These are phyloP conservation scores for Neosalanx taihuensis DNA, from an alignment of 2,797 vertebrate genomes.

Conservation along the genomic window DNA sequence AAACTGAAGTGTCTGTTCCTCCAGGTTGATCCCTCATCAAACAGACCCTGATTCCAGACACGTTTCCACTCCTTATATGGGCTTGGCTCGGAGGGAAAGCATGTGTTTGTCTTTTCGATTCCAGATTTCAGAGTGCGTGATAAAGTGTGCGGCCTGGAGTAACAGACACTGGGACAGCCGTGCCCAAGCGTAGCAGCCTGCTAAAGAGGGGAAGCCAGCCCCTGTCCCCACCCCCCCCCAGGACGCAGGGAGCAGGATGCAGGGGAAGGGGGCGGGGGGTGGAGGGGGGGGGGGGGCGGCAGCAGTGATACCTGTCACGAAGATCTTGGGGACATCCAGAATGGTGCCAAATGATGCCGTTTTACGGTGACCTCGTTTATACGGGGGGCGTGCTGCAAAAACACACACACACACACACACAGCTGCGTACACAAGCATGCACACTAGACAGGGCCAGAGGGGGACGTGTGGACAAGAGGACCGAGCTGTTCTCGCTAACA, in stretches of 20 bases:
- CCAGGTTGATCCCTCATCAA: constrained; percentile 35
- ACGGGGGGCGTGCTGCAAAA: constrained; percentile 92
- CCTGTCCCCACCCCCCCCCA: not conserved
- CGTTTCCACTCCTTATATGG: not conserved
- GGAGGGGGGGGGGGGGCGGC: constrained; percentile 38
- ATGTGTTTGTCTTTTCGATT: not conserved
- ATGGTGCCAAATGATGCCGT: constrained; percentile 99
- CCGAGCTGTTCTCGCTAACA: constrained; percentile 6
- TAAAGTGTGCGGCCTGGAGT: constrained; percentile 47
- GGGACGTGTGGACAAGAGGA: constrained; percentile 19
- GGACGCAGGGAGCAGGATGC: constrained; percentile 66
- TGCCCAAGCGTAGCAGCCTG: constrained; percentile 47
- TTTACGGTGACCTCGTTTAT: constrained; percentile 99
- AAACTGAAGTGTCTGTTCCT: constrained; percentile 51
- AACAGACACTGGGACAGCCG: constrained; percentile 58
- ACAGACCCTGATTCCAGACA: not conserved
- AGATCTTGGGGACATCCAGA: constrained; percentile 99
- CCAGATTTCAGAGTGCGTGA: not conserved
- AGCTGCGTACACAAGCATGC: constrained; percentile 89
- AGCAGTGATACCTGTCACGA: constrained; percentile 96
- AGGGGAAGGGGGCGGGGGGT: constrained; percentile 30
- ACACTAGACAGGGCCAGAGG: constrained; percentile 71
- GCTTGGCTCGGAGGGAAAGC: not conserved
- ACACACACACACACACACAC: constrained; percentile 87
- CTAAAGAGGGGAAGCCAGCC: constrained; percentile 56